phyloP scores from a whole-genome alignment of 2,113 vertebrate genomes.

The Pseudorasbora parva region DNA sequence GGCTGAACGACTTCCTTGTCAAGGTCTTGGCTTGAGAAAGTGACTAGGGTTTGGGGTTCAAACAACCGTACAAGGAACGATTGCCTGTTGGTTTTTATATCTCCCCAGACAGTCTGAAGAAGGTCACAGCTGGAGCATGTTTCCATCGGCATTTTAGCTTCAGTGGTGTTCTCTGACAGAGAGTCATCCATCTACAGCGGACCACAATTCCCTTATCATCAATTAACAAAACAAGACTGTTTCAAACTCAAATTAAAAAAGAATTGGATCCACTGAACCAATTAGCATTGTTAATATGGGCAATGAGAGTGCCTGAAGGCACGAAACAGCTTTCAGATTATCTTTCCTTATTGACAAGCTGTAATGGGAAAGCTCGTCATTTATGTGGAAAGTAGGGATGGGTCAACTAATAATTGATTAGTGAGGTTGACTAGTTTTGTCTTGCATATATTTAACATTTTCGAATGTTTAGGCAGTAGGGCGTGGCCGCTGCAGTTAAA shows the following conservation, averaged over 20 bases:
- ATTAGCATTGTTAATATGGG: slow-evolving; percentile 40
- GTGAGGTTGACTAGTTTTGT: neutral
- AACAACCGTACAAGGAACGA: slow-evolving; percentile 16
- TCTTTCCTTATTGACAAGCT: slow-evolving; percentile 34
- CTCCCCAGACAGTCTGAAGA: slow-evolving; percentile 33
- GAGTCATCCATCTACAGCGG: slow-evolving; percentile 22
- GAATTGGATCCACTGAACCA: slow-evolving; percentile 43
- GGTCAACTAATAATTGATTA: neutral
- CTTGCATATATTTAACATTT: neutral
- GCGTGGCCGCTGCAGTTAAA: neutral
- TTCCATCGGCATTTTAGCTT: slow-evolving; percentile 22
- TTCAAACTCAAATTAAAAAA: slow-evolving; percentile 33
- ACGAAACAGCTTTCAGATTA: slow-evolving; percentile 13
- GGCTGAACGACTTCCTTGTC: slow-evolving; percentile 19
- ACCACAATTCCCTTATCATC: slow-evolving; percentile 40
- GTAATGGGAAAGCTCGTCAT: slow-evolving; percentile 17
- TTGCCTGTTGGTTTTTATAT: slow-evolving; percentile 32
- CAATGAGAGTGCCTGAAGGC: neutral
- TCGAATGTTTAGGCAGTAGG: neutral
- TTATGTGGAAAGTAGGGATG: slow-evolving; percentile 12
- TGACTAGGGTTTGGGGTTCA: slow-evolving; percentile 21
- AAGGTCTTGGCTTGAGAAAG: neutral
- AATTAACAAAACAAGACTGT: slow-evolving; percentile 36
- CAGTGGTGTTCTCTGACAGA: slow-evolving; percentile 22
- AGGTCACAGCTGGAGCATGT: slow-evolving; percentile 25